Conservation (phyloP, 2,888 invertebrate species). For the Clostera curtula region DNA sequence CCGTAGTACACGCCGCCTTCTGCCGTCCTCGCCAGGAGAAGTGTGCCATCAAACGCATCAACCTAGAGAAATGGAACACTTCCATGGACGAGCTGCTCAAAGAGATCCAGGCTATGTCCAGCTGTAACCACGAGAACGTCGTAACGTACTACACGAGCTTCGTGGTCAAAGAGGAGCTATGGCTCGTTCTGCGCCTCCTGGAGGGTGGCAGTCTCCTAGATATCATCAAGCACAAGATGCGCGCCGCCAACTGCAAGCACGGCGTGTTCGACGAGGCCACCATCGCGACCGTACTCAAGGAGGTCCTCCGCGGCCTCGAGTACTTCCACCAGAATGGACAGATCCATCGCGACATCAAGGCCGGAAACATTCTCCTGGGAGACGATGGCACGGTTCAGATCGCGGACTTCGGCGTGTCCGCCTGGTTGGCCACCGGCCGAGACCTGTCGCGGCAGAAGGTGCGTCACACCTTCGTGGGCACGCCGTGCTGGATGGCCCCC, state of each 20-base stretch:
- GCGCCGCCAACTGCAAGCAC: constrained; percentile 92
- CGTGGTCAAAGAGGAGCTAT: constrained; percentile 97
- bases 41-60: constrained; percentile 99
- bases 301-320: constrained; percentile 97
- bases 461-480: constrained; percentile 98
- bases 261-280: constrained; percentile 99
- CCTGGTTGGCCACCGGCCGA: constrained; percentile 97
- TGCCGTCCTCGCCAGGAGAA: constrained; percentile 96
- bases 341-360: constrained; percentile 86
- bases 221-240: constrained; percentile 97
- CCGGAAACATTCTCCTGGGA: constrained; percentile 90
- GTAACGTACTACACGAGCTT: constrained; percentile 99
- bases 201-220: constrained; percentile 93
- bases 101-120: constrained; percentile 98
- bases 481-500: constrained; percentile 99
- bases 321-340: constrained; percentile 98
- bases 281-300: constrained; percentile 97
- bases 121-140: constrained; percentile 99
- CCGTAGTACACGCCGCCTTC: constrained; percentile 96
- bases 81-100: constrained; percentile 98
- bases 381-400: constrained; percentile 99
- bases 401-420: constrained; percentile 99
- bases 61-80: constrained; percentile 99
- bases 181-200: constrained; percentile 97
- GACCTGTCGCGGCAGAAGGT: constrained; percentile 97